Percentiles rank a stretch among this genome's conserved stretches.
Conservation (phyloP, 2,888 invertebrate genomes). For the Tyria jacobaeae region DNA sequence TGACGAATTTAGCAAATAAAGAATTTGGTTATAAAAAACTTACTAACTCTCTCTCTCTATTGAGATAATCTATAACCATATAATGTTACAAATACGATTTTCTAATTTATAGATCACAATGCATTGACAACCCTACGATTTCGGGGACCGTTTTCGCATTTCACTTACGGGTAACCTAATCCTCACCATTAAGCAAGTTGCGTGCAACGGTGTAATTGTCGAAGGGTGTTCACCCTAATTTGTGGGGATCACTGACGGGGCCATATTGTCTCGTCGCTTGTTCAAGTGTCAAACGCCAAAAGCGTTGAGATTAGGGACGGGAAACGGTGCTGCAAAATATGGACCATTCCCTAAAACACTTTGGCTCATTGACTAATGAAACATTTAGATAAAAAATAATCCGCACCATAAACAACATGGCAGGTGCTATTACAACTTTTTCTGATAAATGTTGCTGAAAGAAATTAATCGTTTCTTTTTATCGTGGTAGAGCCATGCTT, state of each 20-base stretch:
- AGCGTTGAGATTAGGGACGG: conserved; percentile 46
- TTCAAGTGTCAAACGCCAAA: conserved; percentile 75
- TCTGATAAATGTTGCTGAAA: conserved; percentile 1
- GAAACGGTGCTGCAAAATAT: conserved; percentile 35
- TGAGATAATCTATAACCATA: conserved; percentile 19
- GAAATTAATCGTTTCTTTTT: too few species aligned
- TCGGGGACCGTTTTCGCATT: conserved; percentile 63
- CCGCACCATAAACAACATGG: conserved; percentile 9
- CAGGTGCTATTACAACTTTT: not conserved
- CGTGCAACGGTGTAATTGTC: conserved; percentile 74
- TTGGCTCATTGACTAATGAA: conserved; percentile 37
- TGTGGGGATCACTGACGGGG: conserved; percentile 65
- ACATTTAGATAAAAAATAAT: conserved; percentile 21
- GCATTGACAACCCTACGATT: conserved; percentile 56
- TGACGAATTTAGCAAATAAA: not conserved
- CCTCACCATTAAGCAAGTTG: conserved; percentile 76
- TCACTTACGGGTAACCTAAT: conserved; percentile 79
- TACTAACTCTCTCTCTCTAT: conserved; percentile 13
- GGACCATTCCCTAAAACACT: conserved; percentile 39
- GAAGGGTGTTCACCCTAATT: conserved; percentile 80
- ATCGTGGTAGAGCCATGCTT: too few species aligned
- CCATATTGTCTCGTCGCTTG: conserved; percentile 66
- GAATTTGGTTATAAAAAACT: conserved; percentile 16
- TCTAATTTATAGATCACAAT: conserved; percentile 40
- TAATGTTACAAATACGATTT: conserved; percentile 32